These are phyloP conservation scores for Drosophila sp. DNA, from an alignment of 1,140 invertebrate genomes.

Conservation along the genomic window DNA sequence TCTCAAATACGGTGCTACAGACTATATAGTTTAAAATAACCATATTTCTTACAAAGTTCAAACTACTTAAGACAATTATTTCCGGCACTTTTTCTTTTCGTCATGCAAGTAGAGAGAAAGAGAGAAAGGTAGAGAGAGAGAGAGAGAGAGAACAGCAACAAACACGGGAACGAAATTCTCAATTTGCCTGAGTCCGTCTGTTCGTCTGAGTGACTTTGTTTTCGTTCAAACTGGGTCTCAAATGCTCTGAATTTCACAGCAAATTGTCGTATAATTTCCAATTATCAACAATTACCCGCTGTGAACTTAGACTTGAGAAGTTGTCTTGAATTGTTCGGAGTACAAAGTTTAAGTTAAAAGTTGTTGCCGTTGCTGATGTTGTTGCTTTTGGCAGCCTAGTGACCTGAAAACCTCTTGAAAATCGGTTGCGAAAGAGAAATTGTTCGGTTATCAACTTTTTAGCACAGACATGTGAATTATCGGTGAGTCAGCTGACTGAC, in stretches of 20 bases:
- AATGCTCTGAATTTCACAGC: conserved; percentile 66
- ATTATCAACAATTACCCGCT: conserved; percentile 70
- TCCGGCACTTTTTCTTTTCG: conserved; percentile 72
- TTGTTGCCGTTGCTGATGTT: background rate
- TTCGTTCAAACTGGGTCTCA: conserved; percentile 35
- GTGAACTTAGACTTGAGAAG: conserved; percentile 50
- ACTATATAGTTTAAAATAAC: background rate
- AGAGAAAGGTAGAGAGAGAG: background rate
- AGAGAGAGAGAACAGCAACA: background rate
- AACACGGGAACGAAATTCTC: conserved; percentile 59
- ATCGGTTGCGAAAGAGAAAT: conserved; percentile 52
- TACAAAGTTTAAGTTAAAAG: conserved; percentile 42
- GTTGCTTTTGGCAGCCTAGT: conserved; percentile 51
- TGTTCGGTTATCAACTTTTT: conserved; percentile 50
- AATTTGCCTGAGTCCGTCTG: conserved; percentile 18
- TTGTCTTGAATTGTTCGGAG: background rate
- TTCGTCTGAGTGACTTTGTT: conserved; percentile 40
- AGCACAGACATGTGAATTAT: conserved; percentile 69
- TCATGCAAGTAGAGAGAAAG: background rate
- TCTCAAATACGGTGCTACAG: background rate
- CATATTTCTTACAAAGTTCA: conserved; percentile 57
- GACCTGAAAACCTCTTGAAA: conserved; percentile 53
- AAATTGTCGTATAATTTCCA: conserved; percentile 70
- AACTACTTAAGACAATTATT: conserved; percentile 78
- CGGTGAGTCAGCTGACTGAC: conserved; percentile 26